These are phyloP conservation scores for Cottoperca gobio DNA, from an alignment of 2,797 vertebrate species.

Conservation along the genomic window DNA sequence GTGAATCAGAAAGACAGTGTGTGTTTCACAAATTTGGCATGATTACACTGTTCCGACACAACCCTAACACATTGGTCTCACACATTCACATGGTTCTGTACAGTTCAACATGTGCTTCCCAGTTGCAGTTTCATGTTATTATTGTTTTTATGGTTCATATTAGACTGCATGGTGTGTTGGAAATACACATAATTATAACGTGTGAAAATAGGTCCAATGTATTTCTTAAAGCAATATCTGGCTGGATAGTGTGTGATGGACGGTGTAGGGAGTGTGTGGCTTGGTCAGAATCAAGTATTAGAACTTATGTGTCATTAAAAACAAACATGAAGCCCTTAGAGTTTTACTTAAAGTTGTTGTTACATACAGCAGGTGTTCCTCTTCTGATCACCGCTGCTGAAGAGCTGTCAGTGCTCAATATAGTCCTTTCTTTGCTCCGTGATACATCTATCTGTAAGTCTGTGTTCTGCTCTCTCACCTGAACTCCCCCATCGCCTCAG, in stretches of 20 bases:
- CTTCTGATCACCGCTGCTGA: conserved; percentile 30
- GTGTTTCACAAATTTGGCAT: not conserved
- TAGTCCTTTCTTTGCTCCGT: conserved; percentile 43
- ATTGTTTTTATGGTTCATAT: not conserved
- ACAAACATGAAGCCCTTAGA: conserved; percentile 13
- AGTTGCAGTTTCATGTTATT: not conserved
- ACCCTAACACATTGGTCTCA: not conserved
- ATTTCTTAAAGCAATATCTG: not conserved
- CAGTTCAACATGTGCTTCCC: not conserved
- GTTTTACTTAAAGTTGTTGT: not conserved
- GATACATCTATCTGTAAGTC: conserved; percentile 42
- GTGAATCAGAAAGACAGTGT: not conserved
- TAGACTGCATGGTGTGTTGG: not conserved
- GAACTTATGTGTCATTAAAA: conserved; percentile 36
- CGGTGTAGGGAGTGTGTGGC: too few relatives aligned
- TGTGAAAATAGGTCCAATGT: not conserved
- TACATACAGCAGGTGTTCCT: conserved; percentile 2
- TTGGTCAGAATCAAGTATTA: not conserved
- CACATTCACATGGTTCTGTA: not conserved
- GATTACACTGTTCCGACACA: not conserved
- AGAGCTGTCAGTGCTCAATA: conserved; percentile 50
- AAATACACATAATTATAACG: not conserved
- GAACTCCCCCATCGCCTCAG: conserved; percentile 66
- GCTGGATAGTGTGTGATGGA: not conserved
- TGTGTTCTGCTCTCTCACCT: conserved; percentile 40